Percentiles rank a stretch among this genome's conserved stretches.
Conservation (phyloP, 2,797 vertebrate species). For the Acanthurus lineatus region DNA sequence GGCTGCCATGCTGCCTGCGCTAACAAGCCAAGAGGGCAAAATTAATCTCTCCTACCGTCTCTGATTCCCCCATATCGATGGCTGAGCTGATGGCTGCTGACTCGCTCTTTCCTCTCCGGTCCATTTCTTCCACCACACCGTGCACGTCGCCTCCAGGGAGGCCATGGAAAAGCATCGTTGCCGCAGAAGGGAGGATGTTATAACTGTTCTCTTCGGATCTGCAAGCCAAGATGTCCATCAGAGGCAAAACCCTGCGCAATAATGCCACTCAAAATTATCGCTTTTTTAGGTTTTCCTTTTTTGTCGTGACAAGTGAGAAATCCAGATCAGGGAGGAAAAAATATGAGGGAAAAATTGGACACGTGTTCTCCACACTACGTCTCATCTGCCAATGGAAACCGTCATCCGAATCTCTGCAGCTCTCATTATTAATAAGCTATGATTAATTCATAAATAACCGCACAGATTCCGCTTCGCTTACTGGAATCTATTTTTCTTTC, state of each 20-base stretch:
- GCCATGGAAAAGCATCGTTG: slow-evolving; percentile 98
- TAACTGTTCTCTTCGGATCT: slow-evolving; percentile 89
- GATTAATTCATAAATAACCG: slow-evolving; percentile 71
- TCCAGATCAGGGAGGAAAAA: slow-evolving; percentile 77
- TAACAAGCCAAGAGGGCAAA: slow-evolving; percentile 42
- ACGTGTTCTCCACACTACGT: slow-evolving; percentile 81
- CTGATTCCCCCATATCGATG: slow-evolving; percentile 97
- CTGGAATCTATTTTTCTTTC: slow-evolving; percentile 19
- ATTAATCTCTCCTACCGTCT: slow-evolving; percentile 90
- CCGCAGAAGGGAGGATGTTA: slow-evolving; percentile 87
- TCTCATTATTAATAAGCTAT: slow-evolving; percentile 75
- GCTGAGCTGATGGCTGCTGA: slow-evolving; percentile 96
- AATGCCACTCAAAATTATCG: slow-evolving; percentile 67
- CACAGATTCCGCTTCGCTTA: slow-evolving; percentile 30
- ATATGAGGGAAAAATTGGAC: slow-evolving; percentile 75
- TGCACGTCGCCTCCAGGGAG: slow-evolving; percentile 97
- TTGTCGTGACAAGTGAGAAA: slow-evolving; percentile 76
- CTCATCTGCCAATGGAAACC: slow-evolving; percentile 83
- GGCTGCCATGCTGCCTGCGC: slow-evolving; percentile 55
- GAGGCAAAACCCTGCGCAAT: slow-evolving; percentile 85
- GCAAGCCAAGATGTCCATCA: slow-evolving; percentile 89
- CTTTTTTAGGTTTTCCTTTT: slow-evolving; percentile 52
- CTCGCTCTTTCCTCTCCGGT: slow-evolving; percentile 95
- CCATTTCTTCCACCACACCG: slow-evolving; percentile 98
- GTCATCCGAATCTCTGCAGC: slow-evolving; percentile 74